These are phyloP conservation scores for Hepsetus odoe DNA, from an alignment of 2,113 vertebrate genomes.

Conservation along the genomic window DNA sequence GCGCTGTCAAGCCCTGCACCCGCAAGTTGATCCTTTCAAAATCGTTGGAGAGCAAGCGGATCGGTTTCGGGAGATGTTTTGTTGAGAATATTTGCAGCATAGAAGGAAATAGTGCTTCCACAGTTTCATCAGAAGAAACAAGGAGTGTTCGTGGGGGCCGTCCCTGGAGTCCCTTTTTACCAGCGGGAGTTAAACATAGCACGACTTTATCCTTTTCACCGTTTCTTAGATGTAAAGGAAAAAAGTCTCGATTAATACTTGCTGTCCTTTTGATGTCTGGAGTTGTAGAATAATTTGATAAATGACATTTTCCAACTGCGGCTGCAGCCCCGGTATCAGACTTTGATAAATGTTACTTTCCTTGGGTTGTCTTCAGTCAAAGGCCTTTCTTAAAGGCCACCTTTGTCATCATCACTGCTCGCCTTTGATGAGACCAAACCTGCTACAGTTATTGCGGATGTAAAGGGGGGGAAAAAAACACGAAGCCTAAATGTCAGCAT, in stretches of 20 bases:
- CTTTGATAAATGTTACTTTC: slow-evolving; percentile 71
- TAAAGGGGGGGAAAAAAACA: slow-evolving; percentile 42
- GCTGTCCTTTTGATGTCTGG: slow-evolving; percentile 43
- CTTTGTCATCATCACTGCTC: slow-evolving; percentile 70
- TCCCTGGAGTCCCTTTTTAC: not conserved
- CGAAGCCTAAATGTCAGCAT: slow-evolving; percentile 69
- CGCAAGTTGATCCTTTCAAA: not conserved
- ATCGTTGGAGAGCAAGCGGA: not conserved
- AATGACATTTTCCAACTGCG: slow-evolving; percentile 60
- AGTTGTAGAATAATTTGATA: slow-evolving; percentile 60
- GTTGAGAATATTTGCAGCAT: not conserved
- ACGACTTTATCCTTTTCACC: not conserved
- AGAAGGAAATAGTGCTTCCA: not conserved
- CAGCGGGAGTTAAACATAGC: not conserved
- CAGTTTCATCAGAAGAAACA: not conserved
- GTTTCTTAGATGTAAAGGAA: not conserved
- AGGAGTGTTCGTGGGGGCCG: not conserved
- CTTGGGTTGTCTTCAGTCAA: slow-evolving; percentile 67
- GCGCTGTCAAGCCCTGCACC: no score
- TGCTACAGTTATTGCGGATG: slow-evolving; percentile 47
- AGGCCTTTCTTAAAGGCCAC: slow-evolving; percentile 70
- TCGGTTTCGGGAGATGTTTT: not conserved
- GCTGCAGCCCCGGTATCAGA: slow-evolving; percentile 56
- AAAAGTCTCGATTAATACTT: slow-evolving; percentile 45
- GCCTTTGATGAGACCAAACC: slow-evolving; percentile 62